These are phyloP conservation scores for Chiloscyllium plagiosum DNA, from an alignment of 2,113 vertebrate genomes.

Conservation along the genomic window DNA sequence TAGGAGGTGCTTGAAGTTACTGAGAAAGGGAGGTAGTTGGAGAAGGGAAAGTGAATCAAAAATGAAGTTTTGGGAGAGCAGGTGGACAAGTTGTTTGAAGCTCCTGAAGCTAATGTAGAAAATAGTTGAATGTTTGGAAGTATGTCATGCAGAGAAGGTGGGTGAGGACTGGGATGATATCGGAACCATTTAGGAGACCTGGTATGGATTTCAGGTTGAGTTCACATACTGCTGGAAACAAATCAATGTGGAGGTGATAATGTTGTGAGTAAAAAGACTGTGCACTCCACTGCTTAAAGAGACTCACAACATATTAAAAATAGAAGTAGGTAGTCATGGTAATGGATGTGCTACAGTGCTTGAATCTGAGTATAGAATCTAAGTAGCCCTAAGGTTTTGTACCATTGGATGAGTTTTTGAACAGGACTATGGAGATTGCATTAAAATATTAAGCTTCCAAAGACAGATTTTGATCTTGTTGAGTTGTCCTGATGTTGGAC, in stretches of 20 bases:
- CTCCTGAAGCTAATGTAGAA: not conserved
- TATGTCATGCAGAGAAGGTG: not conserved
- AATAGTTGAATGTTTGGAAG: not conserved
- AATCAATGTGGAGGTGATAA: not conserved
- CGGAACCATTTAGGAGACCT: not conserved
- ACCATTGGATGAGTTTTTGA: not conserved
- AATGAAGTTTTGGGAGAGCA: not conserved
- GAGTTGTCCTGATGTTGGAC: not conserved
- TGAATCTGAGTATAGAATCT: not conserved
- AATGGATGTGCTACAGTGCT: not conserved
- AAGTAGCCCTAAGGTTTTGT: not conserved
- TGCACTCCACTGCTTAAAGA: too few species aligned
- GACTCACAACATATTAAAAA: not conserved
- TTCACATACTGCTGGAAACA: not conserved
- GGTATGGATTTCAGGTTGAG: not conserved
- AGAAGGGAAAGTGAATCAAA: not conserved
- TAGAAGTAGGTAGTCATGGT: not conserved
- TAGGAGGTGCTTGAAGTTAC: not conserved
- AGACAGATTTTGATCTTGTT: not conserved
- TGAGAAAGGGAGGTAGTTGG: not conserved
- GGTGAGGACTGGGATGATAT: not conserved
- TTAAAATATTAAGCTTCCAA: not conserved
- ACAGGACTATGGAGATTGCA: not conserved
- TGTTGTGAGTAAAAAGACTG: not conserved
- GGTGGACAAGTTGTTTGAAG: not conserved